Evolutionary conservation across 2,113 vertebrate species (phyloP).

Genomic region (Polyodon spathula): DNA sequence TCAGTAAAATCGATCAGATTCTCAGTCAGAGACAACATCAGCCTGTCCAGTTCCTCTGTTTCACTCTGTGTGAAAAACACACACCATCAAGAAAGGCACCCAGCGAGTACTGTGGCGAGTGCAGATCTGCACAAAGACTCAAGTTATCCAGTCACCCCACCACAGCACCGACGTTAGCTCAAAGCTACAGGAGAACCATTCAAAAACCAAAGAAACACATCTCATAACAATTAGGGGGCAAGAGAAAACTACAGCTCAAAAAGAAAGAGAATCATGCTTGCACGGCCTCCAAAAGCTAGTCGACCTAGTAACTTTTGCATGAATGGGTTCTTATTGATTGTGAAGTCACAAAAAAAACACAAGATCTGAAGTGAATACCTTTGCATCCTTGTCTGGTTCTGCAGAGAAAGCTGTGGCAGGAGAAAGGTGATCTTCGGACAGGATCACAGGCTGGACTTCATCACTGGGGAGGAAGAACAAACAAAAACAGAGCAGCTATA

Average conservation of each 20-base stretch:
- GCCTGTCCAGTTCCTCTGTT: conserved; percentile 65
- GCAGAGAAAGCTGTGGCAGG: conserved; percentile 20
- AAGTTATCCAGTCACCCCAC: too few species aligned
- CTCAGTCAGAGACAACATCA: conserved; percentile 54
- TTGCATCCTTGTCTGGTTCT: conserved; percentile 33
- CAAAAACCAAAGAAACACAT: too few species aligned
- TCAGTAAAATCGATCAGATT: conserved; percentile 92
- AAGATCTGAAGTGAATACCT: conserved; percentile 17
- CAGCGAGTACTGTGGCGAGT: neutral
- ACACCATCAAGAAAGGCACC: conserved; percentile 14
- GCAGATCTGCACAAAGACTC: neutral
- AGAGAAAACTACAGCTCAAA: too few species aligned
- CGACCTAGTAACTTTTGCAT: too few species aligned
- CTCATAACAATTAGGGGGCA: too few species aligned
- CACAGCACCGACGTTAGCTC: too few species aligned
- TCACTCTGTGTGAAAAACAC: conserved; percentile 58
- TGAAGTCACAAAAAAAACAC: neutral
- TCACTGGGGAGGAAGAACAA: conserved; percentile 29
- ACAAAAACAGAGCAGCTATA: neutral
- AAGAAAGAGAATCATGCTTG: too few species aligned
- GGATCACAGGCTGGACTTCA: conserved; percentile 41
- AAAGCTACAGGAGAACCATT: too few species aligned
- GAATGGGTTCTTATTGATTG: neutral
- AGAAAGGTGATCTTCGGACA: conserved; percentile 6
- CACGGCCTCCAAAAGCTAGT: too few species aligned